Base-by-base conservation (phyloP, 2,888 invertebrate genomes). In the Amphipoea oculea region DNA sequence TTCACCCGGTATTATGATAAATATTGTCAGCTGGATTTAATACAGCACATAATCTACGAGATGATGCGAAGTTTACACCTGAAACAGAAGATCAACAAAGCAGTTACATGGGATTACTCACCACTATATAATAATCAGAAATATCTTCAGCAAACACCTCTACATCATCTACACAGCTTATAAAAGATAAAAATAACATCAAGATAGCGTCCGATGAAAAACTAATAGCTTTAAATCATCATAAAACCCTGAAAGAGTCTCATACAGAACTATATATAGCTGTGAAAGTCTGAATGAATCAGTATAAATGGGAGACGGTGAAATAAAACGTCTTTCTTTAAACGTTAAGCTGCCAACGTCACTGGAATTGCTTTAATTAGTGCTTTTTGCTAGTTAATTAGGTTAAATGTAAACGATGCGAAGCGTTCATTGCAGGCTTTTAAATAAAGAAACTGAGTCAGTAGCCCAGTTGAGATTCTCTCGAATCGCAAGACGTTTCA, bases 171-270 rank as follows among this genome's bases (percentile, higher is more conserved):
- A 78, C 60, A 77, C 54, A 80, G 69, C 60, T 69, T 72, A 62
- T 69, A 85, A 74, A 73, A 83, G 2, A 69, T 76, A 82, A 79
- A 85, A 82, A 85, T 77, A 85, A 87, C 65, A 72, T 29, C 12
- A 75, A 63, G 29, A 83, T 60, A 79, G 42, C 51, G 12, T 42
- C 77, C 68, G 88, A 78, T 88, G 86, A 88, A 83, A 88, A 80
- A 80, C 79, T 85, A 88, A 88, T 81, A 88, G 86, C 72, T 88
- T 84, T 79, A 86, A 86, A 84, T 81, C 78, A 86, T 81, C 79
- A 73, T 88, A 83, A 88, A 84, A 84, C 65, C 29, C n/a, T 62
- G 66, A 81, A 84, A 77, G 73, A 88, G 78, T 74, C 78, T 77
- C 72, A 76, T 67, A 79, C 68, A 40, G 11, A 65, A n/a, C n/a